Conservation (phyloP, 2,888 invertebrate genomes). For the Ophion obscuratus region DNA sequence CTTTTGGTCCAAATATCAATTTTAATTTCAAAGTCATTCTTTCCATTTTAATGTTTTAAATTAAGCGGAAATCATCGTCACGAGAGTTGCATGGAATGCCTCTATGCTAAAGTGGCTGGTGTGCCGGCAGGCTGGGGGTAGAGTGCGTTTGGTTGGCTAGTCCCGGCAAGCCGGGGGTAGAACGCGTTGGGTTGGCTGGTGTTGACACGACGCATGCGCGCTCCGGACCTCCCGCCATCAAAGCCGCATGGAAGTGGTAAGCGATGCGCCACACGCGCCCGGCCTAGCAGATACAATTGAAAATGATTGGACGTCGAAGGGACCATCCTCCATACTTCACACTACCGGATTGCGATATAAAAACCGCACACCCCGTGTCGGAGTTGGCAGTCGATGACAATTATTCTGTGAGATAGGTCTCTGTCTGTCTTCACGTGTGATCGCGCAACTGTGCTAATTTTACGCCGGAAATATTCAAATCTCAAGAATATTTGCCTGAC, state of each 20-base stretch:
- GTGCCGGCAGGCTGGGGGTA: neutral
- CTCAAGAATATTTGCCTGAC: too few relatives aligned
- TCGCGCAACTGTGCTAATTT: neutral
- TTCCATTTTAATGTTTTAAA: too few relatives aligned
- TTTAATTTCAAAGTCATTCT: too few relatives aligned
- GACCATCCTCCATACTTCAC: neutral
- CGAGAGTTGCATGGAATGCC: too few relatives aligned
- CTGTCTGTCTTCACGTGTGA: neutral
- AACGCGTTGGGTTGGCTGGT: neutral
- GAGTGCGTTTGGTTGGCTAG: neutral
- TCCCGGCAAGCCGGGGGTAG: neutral
- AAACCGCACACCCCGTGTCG: neutral
- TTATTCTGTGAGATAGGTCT: neutral
- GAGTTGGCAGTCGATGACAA: neutral
- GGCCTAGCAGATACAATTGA: neutral
- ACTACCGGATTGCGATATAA: neutral
- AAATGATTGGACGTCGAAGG: neutral
- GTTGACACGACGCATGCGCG: neutral
- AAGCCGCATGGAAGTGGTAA: neutral
- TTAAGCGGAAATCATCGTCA: too few relatives aligned
- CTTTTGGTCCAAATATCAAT: too few relatives aligned
- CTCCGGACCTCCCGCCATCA: neutral
- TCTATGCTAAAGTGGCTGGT: neutral
- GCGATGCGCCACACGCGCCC: neutral
- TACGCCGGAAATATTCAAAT: neutral